These are phyloP conservation scores for Macquaria ambigua DNA, from an alignment of 2,113 vertebrate species.

Conservation along the genomic window DNA sequence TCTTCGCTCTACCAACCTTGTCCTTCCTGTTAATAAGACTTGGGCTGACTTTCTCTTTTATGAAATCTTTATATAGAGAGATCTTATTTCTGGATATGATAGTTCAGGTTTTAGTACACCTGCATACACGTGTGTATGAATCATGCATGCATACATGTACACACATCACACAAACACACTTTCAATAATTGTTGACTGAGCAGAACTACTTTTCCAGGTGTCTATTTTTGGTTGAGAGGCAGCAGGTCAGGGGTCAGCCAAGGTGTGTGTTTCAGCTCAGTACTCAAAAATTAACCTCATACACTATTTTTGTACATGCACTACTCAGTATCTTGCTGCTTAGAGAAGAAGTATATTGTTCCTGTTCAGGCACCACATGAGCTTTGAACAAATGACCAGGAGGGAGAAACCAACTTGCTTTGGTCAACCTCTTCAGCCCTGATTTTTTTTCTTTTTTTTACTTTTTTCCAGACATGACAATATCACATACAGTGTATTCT, in stretches of 20 bases:
- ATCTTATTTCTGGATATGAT: not conserved
- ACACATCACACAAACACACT: conserved; percentile 18
- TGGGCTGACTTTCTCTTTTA: not conserved
- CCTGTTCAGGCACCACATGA: not conserved
- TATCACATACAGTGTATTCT: not conserved
- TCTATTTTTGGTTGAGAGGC: conserved; percentile 74
- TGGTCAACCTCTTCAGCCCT: not conserved
- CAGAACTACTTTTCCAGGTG: conserved; percentile 63
- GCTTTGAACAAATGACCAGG: not conserved
- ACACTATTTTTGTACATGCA: conserved; percentile 58
- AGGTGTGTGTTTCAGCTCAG: conserved; percentile 72
- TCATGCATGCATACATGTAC: not conserved
- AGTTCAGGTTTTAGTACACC: conserved; percentile 2
- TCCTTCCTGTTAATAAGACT: not conserved
- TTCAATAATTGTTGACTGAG: conserved; percentile 68
- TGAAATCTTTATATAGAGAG: conserved; percentile 1
- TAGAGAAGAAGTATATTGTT: not conserved
- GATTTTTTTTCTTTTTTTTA: not conserved
- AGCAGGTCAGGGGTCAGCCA: conserved; percentile 65
- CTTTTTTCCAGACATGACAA: not conserved
- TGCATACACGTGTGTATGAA: not conserved
- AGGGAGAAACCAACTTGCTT: not conserved
- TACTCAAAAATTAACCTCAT: conserved; percentile 51
- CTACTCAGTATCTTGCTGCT: conserved; percentile 2
- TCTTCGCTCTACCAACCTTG: not conserved